Evolutionary conservation across 2,888 invertebrate species (phyloP), one percentile per base, ranked within the genome.

Genomic region (Eristalis pertinax): DNA sequence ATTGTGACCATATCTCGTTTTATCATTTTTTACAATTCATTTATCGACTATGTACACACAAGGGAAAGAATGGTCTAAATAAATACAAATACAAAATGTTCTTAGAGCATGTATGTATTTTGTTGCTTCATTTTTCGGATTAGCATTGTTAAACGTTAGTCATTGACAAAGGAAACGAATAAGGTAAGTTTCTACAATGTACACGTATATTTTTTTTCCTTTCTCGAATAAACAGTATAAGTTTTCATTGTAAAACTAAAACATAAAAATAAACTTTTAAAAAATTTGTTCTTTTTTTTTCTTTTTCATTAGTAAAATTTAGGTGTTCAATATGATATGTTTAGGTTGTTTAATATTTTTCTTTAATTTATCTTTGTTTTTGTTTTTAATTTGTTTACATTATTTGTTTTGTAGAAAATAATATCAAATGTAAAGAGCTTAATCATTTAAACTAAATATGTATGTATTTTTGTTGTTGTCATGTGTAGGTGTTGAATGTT

Each of bases 321-420:
- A 92, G 92, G 92, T 92, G 92, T 92, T 91, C 91, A 89, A 89
- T 90, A 90, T 92, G 92, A 92, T 92, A 92, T 92, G 92, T 92
- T 90, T 91, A 91, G 91, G 91, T 92, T 91, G 90, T 89, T 73
- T 79, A 69, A 64, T 60, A 22, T 50, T 15, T 56, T 62, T 74
- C 22, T 41, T 63, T 69, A 13, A 29, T 75, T 60, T 29, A 56
- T 56, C 0, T 56, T 19, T 13, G 13, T 19, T 67, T 58, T 26
- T n/a, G 35, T 73, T 78, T 60, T 32, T 13, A 5, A 43, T 41
- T 62, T 63, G 41, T 26, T 38, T 29, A 68, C 58, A 84, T 56
- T 69, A 13, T 50, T 50, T 22, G 7, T 58, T 67, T 60, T 72
- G 58, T 69, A 72, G 22, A 75, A 76, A 76, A 62, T 50, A 35